Evolutionary conservation across 2,113 vertebrate genomes (phyloP).

Genomic region (Sclerurus mexicanus): DNA sequence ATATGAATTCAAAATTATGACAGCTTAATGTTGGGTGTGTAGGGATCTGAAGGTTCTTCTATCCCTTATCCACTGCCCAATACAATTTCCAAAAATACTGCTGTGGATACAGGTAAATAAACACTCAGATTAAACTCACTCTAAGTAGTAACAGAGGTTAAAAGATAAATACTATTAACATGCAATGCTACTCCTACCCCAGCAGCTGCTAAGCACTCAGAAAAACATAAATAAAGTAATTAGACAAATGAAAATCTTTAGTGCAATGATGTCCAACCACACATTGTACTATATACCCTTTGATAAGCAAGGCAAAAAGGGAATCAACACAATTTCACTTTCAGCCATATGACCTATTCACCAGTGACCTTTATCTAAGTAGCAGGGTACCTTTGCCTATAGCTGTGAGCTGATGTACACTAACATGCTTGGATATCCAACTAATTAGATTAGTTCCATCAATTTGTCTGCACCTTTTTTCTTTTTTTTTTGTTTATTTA

Average conservation of each 20-base stretch:
- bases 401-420: neutral
- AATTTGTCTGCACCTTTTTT: neutral
- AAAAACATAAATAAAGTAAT: slow-evolving; percentile 50
- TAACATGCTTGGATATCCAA: neutral
- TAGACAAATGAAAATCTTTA: neutral
- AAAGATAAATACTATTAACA: slow-evolving; percentile 18
- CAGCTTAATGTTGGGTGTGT: neutral
- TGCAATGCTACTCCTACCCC: slow-evolving; percentile 19
- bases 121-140: slow-evolving; percentile 21
- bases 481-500: neutral
- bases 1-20: neutral
- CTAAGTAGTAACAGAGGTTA: neutral
- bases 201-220: slow-evolving; percentile 26
- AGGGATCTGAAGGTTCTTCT: neutral
- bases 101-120: neutral
- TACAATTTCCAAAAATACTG: neutral
- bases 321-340: neutral
- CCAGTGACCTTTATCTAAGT: neutral
- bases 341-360: neutral
- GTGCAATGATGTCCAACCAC: neutral
- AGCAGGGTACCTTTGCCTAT: neutral
- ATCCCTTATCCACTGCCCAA: neutral
- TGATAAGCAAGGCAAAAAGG: neutral
- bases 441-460: neutral
- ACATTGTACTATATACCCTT: neutral